A percentile compares a stretch with the other conserved stretches of the same genome.
Evolutionary conservation across 2,888 invertebrate genomes (phyloP).

Genomic region (Drymonia ruficornis): DNA sequence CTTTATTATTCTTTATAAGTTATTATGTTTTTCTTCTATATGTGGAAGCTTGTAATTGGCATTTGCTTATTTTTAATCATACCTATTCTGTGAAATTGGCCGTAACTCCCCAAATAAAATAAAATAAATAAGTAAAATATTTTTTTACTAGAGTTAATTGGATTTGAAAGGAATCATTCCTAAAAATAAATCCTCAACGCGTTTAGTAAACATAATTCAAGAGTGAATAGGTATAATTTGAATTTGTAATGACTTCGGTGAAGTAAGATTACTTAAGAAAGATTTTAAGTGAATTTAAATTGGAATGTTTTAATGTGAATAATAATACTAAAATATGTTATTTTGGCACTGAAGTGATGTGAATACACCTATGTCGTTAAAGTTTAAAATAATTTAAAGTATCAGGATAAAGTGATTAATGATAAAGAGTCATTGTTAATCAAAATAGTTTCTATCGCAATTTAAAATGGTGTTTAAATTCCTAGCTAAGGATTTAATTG

Average conservation of each 20-base stretch:
- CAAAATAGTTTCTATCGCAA: no score
- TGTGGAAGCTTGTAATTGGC: no score
- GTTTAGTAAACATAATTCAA: constrained; percentile 1
- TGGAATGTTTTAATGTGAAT: not conserved
- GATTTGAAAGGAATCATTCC: not conserved
- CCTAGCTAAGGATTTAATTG: no score
- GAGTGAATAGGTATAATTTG: constrained; percentile 10
- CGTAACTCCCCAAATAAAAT: no score
- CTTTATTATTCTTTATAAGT: no score
- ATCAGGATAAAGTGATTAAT: no score
- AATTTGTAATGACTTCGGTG: constrained; percentile 21
- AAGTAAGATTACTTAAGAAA: constrained; percentile 29
- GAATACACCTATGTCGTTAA: not conserved
- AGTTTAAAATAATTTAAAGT: no score
- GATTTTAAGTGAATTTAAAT: constrained; percentile 15
- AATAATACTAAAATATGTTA: not conserved
- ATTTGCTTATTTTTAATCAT: no score
- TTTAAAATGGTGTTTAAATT: no score
- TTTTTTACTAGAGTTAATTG: not conserved
- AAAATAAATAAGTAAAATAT: not conserved
- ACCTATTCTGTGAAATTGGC: no score
- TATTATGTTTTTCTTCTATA: no score
- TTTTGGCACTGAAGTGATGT: not conserved
- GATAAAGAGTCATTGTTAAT: no score
- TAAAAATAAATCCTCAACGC: not conserved